Evolutionary conservation across 2,797 vertebrate species (phyloP).

Genomic region (Myiothlypis coronata): DNA sequence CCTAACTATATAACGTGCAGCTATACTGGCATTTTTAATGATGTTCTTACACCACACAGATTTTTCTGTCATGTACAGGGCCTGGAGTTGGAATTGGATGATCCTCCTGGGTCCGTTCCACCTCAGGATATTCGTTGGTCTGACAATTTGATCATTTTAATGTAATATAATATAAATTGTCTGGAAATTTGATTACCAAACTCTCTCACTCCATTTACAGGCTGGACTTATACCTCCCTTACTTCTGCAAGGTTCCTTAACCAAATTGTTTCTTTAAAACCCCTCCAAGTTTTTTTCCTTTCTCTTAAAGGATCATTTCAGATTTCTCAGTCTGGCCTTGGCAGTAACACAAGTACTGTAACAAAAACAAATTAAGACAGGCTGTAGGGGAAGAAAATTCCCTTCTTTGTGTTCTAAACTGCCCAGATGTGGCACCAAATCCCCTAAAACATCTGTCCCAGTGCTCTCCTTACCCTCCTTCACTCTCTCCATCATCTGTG

Average conservation of each 20-base stretch:
- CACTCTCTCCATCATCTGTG: constrained; percentile 82
- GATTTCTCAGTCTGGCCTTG: not conserved
- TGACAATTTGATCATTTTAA: not conserved
- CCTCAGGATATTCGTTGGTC: not conserved
- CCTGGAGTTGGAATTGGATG: not conserved
- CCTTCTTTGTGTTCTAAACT: too few species aligned
- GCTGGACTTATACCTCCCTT: not conserved
- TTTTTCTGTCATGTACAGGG: not conserved
- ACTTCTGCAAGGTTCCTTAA: not conserved
- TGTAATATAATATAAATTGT: too few species aligned
- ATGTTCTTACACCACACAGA: fast-evolving
- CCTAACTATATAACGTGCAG: not conserved
- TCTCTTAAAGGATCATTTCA: not conserved
- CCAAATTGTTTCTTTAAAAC: not conserved
- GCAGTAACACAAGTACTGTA: not conserved
- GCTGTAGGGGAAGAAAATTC: too few species aligned
- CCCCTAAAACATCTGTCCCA: not conserved
- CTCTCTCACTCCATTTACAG: not conserved
- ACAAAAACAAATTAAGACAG: not conserved
- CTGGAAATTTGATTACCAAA: not conserved
- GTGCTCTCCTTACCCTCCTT: constrained; percentile 83
- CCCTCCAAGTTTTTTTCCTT: fast-evolving
- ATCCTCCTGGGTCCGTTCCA: not conserved
- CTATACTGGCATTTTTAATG: fast-evolving
- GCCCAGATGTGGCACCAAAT: not conserved